Conservation (phyloP, 2,113 vertebrate species). For the Lampris megalopsis region DNA sequence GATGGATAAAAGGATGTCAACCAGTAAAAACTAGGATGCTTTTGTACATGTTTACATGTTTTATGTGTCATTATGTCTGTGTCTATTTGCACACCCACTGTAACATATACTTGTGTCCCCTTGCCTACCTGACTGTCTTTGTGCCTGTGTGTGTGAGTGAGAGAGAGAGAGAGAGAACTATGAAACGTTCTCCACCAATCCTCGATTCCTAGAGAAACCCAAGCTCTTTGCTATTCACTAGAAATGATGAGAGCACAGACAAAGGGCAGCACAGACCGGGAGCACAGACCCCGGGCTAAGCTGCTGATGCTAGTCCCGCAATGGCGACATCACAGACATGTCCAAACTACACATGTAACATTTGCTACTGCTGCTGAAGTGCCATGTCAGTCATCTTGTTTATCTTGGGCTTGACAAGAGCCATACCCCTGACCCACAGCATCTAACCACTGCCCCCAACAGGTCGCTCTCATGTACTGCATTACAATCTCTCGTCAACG, state of each 20-base stretch:
- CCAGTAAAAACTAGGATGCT: too few species aligned
- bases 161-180: not conserved
- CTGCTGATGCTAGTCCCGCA: not conserved
- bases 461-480: conserved; percentile 35
- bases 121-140: not conserved
- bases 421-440: conserved; percentile 11
- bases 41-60: not conserved
- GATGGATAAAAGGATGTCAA: too few species aligned
- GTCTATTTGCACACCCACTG: not conserved
- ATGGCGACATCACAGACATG: not conserved
- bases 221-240: not conserved
- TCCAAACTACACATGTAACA: not conserved
- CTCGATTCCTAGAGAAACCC: not conserved
- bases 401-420: not conserved
- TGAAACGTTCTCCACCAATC: not conserved
- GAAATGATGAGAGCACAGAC: not conserved
- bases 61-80: not conserved
- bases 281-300: not conserved
- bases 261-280: too few species aligned
- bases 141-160: not conserved
- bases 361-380: not conserved
- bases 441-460: conserved; percentile 67
- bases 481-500: not conserved
- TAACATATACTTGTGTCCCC: not conserved
- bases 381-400: not conserved